Evolutionary conservation across 2,113 vertebrate genomes (phyloP), one percentile per base, ranked within the genome.

Genomic region (rabbit (Oryctolagus cuniculus)): DNA sequence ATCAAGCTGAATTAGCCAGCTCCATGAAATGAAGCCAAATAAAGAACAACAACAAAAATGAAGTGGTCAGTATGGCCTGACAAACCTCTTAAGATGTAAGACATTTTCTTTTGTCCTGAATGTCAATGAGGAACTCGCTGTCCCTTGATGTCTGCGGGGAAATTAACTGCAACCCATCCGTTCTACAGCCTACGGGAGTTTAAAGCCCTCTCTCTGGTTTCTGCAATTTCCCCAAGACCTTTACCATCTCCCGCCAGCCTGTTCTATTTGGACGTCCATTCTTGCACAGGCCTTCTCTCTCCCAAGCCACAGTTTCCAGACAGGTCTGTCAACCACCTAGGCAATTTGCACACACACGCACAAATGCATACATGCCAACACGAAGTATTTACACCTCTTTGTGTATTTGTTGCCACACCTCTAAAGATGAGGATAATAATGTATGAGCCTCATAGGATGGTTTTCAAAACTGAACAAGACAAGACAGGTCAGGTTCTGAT

Each of bases 191-290:
- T 21, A 2, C 27, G 4, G 6, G 78, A 66, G 10, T 75, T 36
- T 49, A 27, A 90, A 27, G 27, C 38, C 58, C 93, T 82, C 53
- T 49, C 49, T 83, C 49, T 69, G 36, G 64, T 94, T 83, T 89
- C 83, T 72, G 21, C 85, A 91, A 72, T 88, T 88, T 80, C 72
- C 44, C 36, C 5, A 34, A 3, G 8, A 6, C 49, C n/a, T 74
- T 74, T 66, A 2, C 17, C 27, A 9, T 49, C 64, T 83, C 44
- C 82, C 61, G n/a, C 31, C 22, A 67, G 4, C 15, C 61, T 38
- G 0, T 74, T 81, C 11, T 10, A 78, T 69, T 38, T 2, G 21
- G 49, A 16, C 15, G 0, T 69, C 22, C n/a, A 17, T 29, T 67
- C 2, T 64, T 27, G 19, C 34, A 69, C 0, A 0, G 11, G 24